Evolutionary conservation across 2,797 vertebrate species (phyloP).

Genomic region (Gallinago solitaria): DNA sequence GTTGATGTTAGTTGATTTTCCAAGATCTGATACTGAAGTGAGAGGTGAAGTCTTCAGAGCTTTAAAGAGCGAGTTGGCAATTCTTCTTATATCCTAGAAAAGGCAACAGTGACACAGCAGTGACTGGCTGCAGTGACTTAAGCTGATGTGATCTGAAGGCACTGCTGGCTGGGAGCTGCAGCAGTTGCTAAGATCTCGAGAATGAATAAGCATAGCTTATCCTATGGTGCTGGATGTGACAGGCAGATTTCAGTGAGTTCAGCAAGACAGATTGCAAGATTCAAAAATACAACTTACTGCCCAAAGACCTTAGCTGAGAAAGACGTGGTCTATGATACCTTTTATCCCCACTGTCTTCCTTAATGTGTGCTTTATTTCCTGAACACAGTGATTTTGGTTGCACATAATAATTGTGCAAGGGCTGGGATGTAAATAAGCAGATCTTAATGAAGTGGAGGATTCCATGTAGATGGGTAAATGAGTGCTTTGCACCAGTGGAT

Average conservation of each 20-base stretch:
- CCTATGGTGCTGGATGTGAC: not conserved
- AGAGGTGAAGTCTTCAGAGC: conserved; percentile 82
- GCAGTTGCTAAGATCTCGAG: not conserved
- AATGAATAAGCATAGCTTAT: not conserved
- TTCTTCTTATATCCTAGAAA: conserved; percentile 87
- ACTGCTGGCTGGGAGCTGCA: not conserved
- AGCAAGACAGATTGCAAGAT: not conserved
- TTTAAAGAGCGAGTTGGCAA: conserved; percentile 88
- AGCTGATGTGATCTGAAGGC: not conserved
- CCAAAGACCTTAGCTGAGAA: not conserved
- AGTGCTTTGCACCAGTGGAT: not conserved
- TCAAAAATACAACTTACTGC: not conserved
- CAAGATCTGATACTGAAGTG: conserved; percentile 67
- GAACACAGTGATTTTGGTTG: not conserved
- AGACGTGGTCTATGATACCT: not conserved
- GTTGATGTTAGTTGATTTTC: conserved; percentile 86
- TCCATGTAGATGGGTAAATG: not conserved
- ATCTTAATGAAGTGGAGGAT: not conserved
- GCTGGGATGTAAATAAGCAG: not conserved
- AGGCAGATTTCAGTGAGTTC: not conserved
- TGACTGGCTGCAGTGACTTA: not conserved
- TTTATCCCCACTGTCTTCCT: not conserved
- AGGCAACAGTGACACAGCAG: conserved; percentile 1
- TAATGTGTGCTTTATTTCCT: not conserved
- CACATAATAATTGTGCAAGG: not conserved